These are phyloP conservation scores for Uropsilus gracilis DNA, from an alignment of 2,113 vertebrate genomes.

Conservation along the genomic window DNA sequence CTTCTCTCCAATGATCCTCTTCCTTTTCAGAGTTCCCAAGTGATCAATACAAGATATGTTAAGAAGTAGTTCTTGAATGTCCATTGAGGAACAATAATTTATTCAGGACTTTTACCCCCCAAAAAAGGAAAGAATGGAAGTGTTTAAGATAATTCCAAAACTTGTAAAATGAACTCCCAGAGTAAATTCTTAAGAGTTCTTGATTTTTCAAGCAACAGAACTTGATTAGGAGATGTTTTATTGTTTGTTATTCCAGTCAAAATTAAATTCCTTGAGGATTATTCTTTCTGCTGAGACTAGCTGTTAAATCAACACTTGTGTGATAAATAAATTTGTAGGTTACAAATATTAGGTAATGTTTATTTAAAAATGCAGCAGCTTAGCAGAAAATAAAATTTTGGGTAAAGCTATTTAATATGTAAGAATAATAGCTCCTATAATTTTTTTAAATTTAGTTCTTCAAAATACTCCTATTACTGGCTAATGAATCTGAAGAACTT, in stretches of 20 bases:
- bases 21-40: not conserved
- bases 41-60: not conserved
- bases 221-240: not conserved
- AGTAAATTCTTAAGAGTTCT: not conserved
- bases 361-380: not conserved
- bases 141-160: not conserved
- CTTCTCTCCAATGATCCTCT: not conserved
- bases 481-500: not conserved
- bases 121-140: not conserved
- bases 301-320: not conserved
- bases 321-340: not conserved
- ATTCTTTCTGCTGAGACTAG: not conserved
- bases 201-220: conserved; percentile 43
- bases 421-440: not conserved
- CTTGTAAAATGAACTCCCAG: not conserved
- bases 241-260: too few species aligned
- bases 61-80: not conserved
- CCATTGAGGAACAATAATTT: not conserved
- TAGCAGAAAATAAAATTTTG: not conserved
- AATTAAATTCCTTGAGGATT: not conserved
- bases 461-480: not conserved
- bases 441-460: not conserved
- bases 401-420: not conserved
- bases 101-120: not conserved
- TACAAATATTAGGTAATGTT: not conserved